Evolutionary conservation across 2,113 vertebrate genomes (phyloP).

Genomic region (Atrichornis clamosus): DNA sequence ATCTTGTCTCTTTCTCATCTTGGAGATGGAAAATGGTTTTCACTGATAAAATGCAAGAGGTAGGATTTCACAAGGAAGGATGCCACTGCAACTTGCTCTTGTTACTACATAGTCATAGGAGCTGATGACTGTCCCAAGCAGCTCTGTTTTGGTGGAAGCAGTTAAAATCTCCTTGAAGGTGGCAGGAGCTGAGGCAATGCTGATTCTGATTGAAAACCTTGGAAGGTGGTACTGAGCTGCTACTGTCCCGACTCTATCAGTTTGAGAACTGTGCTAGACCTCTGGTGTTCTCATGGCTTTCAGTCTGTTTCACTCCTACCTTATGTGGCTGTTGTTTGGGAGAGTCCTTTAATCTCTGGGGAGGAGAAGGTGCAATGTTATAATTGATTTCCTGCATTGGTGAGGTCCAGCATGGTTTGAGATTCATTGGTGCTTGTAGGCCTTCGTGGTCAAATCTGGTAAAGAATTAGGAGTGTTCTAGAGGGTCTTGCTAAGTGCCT

Average conservation of each 20-base stretch:
- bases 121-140: neutral
- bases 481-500: neutral
- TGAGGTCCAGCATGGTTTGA: neutral
- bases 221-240: neutral
- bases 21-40: neutral
- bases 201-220: neutral
- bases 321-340: neutral
- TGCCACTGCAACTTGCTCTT: neutral
- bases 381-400: rapidly evolving
- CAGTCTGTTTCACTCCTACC: neutral
- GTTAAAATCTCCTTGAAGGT: neutral
- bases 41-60: neutral
- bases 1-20: neutral
- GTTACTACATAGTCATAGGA: neutral
- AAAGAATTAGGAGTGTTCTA: neutral
- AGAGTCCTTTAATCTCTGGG: neutral
- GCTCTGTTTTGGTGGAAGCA: neutral
- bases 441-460: neutral
- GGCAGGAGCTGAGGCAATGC: neutral
- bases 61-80: neutral
- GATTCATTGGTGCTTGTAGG: neutral
- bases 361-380: neutral
- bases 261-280: neutral
- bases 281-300: neutral
- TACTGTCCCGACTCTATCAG: neutral